Evolutionary conservation across 2,888 invertebrate species (phyloP), one percentile per base, ranked within the genome.

Genomic region (Drosophila hamatofila): DNA sequence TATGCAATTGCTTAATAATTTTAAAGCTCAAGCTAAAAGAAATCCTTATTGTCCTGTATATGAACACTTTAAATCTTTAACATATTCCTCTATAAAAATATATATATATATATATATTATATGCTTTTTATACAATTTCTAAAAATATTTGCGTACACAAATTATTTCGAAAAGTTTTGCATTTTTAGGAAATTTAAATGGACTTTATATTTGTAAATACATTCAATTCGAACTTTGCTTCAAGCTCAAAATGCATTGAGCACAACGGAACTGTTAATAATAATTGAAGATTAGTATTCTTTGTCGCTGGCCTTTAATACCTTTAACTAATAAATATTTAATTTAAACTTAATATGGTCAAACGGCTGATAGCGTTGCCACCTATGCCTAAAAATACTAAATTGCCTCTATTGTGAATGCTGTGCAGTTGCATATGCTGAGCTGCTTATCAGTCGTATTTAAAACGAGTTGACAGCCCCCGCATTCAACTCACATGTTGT

Each of bases 401-500:
- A 39, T 18, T 23, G 12, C 8, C 9, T 6, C 25, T 27, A 39
- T 48, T 58, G 56, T 42, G 56, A 56, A 33, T 33, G 6, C 5
- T 27, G 11, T 35, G n/a, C 23, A 14, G 6, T 27, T 37, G 30
- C 42, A 44, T 41, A 30, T 51, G 16, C 27, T 46, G 23, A 11
- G 12, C 25, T 35, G n/a, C 30, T n/a, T 21, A 35, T 27, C 39
- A 39, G 16, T 5, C 6, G 4, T 0, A 18, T 4, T 39, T 27
- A 0, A 41, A 44, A 18, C 30, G 1, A 63, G 57, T 46, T 78
- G 78, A 65, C 74, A 78, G 33, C 48, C 9, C 46, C 5, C 0
- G 21, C 14, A 41, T 35, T 41, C 2, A 21, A 33, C 71, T 66
- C 79, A 81, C 79, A 80, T 80, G 75, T 79, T 83, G 80, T 80